These are phyloP conservation scores for Parochlus steinenii DNA, from an alignment of 2,888 invertebrate genomes.

Conservation along the genomic window DNA sequence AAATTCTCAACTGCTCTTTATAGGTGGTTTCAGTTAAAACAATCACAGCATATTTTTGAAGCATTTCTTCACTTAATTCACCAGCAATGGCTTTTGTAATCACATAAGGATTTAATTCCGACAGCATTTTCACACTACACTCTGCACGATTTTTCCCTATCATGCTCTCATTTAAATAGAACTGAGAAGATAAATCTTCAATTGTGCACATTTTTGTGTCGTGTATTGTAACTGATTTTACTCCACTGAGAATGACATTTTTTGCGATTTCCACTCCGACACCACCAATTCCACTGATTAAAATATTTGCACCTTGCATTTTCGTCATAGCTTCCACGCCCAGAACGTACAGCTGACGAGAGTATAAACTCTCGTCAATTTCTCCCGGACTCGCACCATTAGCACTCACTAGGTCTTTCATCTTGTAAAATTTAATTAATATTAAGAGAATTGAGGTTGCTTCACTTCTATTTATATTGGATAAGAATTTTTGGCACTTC, in stretches of 20 bases:
- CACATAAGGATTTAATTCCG: conserved; percentile 86
- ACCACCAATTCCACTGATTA: conserved; percentile 91
- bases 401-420: too few relatives aligned
- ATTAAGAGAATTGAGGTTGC: too few relatives aligned
- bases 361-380: conserved; percentile 82
- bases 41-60: conserved; percentile 68
- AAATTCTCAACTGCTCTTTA: conserved; percentile 63
- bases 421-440: too few relatives aligned
- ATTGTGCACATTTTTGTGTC: conserved; percentile 57
- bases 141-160: conserved; percentile 80
- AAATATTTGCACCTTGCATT: conserved; percentile 88
- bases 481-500: too few relatives aligned
- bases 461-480: too few relatives aligned
- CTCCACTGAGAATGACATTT: conserved; percentile 94
- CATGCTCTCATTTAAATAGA: conserved; percentile 67
- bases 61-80: conserved; percentile 55
- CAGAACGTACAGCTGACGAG: conserved; percentile 89
- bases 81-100: conserved; percentile 61
- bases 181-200: conserved; percentile 75
- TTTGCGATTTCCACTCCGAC: conserved; percentile 96
- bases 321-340: conserved; percentile 99
- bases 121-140: conserved; percentile 59
- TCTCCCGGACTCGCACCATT: conserved; percentile 35
- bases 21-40: conserved; percentile 67
- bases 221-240: conserved; percentile 93